phyloP scores from a whole-genome alignment of 2,113 vertebrate species.

The Sturnus vulgaris region DNA sequence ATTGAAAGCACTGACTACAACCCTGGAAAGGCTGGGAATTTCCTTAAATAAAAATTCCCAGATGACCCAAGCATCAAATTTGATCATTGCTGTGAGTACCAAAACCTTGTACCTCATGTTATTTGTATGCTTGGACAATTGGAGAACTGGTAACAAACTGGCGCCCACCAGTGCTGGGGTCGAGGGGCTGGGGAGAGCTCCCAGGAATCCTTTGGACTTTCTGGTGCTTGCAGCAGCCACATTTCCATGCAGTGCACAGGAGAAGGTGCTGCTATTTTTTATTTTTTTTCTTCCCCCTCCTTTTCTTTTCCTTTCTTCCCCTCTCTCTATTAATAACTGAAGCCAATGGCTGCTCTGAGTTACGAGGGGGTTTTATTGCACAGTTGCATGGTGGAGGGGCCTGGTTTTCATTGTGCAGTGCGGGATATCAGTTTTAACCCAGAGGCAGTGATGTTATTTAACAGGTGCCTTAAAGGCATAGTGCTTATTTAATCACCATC shows the following conservation, averaged over 20 bases:
- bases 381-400: neutral
- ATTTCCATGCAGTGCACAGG: neutral
- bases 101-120: neutral
- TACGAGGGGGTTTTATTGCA: conserved; percentile 53
- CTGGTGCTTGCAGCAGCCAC: neutral
- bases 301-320: neutral
- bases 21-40: conserved; percentile 19
- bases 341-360: conserved; percentile 22
- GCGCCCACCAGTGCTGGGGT: fast-evolving
- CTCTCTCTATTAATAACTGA: conserved; percentile 45
- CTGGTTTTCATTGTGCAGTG: conserved; percentile 37
- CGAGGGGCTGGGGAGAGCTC: neutral
- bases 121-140: neutral
- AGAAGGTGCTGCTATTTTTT: neutral
- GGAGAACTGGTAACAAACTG: neutral
- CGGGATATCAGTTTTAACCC: conserved; percentile 49
- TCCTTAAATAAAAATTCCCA: conserved; percentile 13
- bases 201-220: neutral
- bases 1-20: neutral
- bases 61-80: neutral
- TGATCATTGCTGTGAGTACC: neutral
- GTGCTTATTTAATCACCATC: conserved; percentile 62
- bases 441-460: conserved; percentile 66
- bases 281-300: too few relatives aligned
- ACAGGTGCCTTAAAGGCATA: conserved; percentile 69